Evolutionary conservation across 2,888 invertebrate species (phyloP), one percentile per base, ranked within the genome.

Genomic region (Acleris emargana): DNA sequence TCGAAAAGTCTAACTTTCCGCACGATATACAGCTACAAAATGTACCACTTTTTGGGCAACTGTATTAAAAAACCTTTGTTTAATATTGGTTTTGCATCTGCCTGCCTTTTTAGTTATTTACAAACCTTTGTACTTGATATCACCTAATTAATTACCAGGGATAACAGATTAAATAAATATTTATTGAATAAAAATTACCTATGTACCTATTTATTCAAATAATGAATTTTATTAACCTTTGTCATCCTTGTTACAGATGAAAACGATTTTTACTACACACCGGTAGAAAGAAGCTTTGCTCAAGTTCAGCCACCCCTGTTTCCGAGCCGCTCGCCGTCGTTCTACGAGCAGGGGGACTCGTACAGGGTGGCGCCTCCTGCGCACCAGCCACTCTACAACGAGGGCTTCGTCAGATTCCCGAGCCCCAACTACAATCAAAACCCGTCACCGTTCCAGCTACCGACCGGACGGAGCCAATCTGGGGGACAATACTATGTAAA

Each of bases 251-350:
- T 91, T 91, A 75, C 91, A 92, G 92, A 89, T 84, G 89, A 88
- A 75, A 86, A 88, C 71, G 88, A 90, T 74, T 91, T 87, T 78
- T 92, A 87, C 77, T 90, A 88, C 81, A 82, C 89, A 80, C 90
- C 90, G 67, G 86, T 87, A 80, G 92, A 92, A 84, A 88, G 91
- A 84, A 92, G 79, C 81, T 92, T 88, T 87, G 92, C 92, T 83
- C 92, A 92, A 91, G 89, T 91, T 75, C 91, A 92, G 81, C 92
- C 92, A 57, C 85, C 89, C 75, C 76, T 92, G 70, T 92, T 83
- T 79, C 82, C 88, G 70, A 89, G 77, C 80, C 84, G 86, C 54
- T 84, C 86, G 59, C 72, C 87, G 57, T 82, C 87, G 68, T 89
- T 85, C 72, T 90, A 80, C 67, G 90, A 91, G 62, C 81, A 89